Conservation (phyloP, 2,888 invertebrate species). For the Byasa hedistus region DNA sequence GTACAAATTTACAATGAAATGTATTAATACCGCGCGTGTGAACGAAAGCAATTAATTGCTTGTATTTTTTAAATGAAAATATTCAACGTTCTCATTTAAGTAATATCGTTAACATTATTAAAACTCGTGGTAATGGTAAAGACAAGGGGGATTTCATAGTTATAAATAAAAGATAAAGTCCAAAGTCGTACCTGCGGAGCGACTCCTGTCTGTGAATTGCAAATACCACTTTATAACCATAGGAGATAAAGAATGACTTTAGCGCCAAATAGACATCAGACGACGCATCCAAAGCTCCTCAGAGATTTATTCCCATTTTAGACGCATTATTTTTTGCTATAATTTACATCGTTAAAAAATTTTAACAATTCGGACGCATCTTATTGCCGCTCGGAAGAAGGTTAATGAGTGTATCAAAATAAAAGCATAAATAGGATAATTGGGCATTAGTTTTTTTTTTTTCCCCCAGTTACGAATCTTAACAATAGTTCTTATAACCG, state of each 20-base stretch:
- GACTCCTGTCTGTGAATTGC: slow-evolving; percentile 74
- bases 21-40: slow-evolving; percentile 17
- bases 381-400: slow-evolving; percentile 16
- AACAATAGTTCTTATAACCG: slow-evolving; percentile 56
- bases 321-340: slow-evolving; percentile 40
- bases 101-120: not conserved
- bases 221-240: slow-evolving; percentile 61
- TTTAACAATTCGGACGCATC: not conserved
- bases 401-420: slow-evolving; percentile 27
- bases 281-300: slow-evolving; percentile 15
- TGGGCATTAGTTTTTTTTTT: slow-evolving; percentile 24
- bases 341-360: slow-evolving; percentile 10
- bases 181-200: slow-evolving; percentile 66
- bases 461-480: slow-evolving; percentile 49
- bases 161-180: slow-evolving; percentile 79
- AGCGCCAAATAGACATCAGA: slow-evolving; percentile 37
- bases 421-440: slow-evolving; percentile 30
- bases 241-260: slow-evolving; percentile 49
- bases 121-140: slow-evolving; percentile 38
- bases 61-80: slow-evolving; percentile 17
- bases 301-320: slow-evolving; percentile 38
- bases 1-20: slow-evolving; percentile 21
- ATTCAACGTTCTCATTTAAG: slow-evolving; percentile 2
- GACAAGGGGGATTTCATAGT: slow-evolving; percentile 58
- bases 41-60: slow-evolving; percentile 13